Evolutionary conservation across 2,797 vertebrate species (phyloP).

Genomic region (Anableps anableps): DNA sequence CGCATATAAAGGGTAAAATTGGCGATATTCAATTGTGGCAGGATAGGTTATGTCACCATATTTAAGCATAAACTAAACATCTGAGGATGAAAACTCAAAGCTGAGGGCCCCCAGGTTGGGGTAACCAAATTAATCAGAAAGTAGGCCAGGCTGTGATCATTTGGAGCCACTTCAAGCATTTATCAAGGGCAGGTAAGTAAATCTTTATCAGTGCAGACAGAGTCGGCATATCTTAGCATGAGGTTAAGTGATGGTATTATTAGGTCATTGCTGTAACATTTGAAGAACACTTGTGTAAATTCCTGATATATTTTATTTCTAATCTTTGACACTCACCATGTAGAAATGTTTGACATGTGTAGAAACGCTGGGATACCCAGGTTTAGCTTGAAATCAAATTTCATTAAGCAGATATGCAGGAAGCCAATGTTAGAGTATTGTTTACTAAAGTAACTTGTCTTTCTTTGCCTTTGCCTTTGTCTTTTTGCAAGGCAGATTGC

Average conservation of each 20-base stretch:
- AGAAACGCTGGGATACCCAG: neutral
- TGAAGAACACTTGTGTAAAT: neutral
- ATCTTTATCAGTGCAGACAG: neutral
- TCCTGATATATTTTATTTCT: neutral
- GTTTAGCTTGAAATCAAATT: neutral
- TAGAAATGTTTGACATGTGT: neutral
- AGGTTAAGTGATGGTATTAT: neutral
- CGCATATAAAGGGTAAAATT: neutral
- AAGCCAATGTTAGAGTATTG: neutral
- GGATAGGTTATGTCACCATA: too few species aligned
- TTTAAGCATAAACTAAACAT: neutral
- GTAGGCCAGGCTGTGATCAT: neutral
- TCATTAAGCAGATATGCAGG: neutral
- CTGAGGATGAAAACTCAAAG: neutral
- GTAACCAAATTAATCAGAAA: neutral
- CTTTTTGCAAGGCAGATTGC: neutral
- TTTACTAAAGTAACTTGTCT: neutral
- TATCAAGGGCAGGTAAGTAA: neutral
- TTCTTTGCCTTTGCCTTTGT: neutral
- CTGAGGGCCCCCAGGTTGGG: too few species aligned
- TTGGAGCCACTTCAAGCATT: neutral
- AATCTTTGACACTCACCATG: neutral
- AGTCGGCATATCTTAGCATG: neutral
- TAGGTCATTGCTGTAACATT: neutral
- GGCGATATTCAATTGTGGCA: neutral